Evolutionary conservation across 1,140 invertebrate genomes (phyloP).

Genomic region (Thaumatotibia leucotreta): DNA sequence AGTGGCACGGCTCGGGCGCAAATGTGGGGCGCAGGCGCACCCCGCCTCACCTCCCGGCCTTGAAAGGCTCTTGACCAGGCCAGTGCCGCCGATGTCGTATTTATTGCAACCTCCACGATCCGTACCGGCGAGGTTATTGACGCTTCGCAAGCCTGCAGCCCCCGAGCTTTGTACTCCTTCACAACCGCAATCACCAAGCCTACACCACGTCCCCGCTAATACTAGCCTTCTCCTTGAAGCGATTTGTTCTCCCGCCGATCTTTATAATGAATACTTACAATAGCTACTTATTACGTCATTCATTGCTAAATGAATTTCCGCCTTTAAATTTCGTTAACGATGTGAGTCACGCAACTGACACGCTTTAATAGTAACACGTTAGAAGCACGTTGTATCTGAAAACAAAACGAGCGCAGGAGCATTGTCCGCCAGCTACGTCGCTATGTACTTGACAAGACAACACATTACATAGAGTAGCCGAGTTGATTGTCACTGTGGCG

Average conservation of each 20-base stretch:
- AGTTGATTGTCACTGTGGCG: conserved; percentile 39
- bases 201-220: conserved; percentile 32
- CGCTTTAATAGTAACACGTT: conserved; percentile 42
- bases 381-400: conserved; percentile 18
- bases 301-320: conserved; percentile 67
- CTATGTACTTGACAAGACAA: conserved; percentile 9
- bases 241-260: conserved; percentile 67
- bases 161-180: conserved; percentile 43
- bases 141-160: conserved; percentile 42
- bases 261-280: conserved; percentile 69
- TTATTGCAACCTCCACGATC: conserved; percentile 74
- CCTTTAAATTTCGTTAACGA: conserved; percentile 66
- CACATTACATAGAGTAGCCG: conserved; percentile 16
- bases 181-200: conserved; percentile 42
- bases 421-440: conserved; percentile 31
- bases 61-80: conserved; percentile 75
- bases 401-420: conserved; percentile 22
- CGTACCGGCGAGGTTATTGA: conserved; percentile 73
- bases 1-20: conserved; percentile 38
- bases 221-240: conserved; percentile 59
- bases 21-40: conserved; percentile 54
- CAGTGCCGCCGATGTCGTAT: conserved; percentile 69
- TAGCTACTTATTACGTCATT: conserved; percentile 69
- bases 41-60: conserved; percentile 70
- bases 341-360: conserved; percentile 64